Evolutionary conservation across 2,113 vertebrate genomes (phyloP), one percentile per base, ranked within the genome.

Genomic region (Callocephalon fimbriatum): DNA sequence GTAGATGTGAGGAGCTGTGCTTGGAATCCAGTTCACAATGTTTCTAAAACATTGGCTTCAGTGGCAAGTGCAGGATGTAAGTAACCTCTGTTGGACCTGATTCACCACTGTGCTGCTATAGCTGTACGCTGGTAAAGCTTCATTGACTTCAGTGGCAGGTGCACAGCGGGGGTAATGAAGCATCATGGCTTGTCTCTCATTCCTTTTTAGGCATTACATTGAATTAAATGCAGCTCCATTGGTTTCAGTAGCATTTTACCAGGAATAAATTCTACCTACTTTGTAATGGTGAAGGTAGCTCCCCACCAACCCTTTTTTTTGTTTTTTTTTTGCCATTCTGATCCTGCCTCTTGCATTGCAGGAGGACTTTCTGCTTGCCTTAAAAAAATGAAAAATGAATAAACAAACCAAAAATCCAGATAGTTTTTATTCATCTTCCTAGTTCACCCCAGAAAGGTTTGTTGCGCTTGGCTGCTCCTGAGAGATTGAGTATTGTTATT

Each of bases 291-390:
- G 86, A 90, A 78, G 51, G 73, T 84, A 76, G 45, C n/a, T 83
- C 44, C 15, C 31, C 32, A 58, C 29, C 3, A 1, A 16, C 10
- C 40, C 42, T 77, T 66, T 66, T 58, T 42, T 58, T 61, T 67
- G 66, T 48, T 47, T 59, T 51, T 73, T 56, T 58, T 58, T 58
- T 1, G 10, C 31, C 40, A 50, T 97, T 95, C 80, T 78, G 44
- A 68, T 95, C 44, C 66, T 75, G 66, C 73, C 54, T 87, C 40
- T 89, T 96, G 80, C 86, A 85, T 94, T 95, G 84, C 77, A 82
- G 80, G 83, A 84, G 79, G 86, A 92, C 42, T 95, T 78, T 87
- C 27, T 88, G 70, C 89, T 95, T 97, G 90, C 95, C 94, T 97
- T 97, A 95, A 95, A 77, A 58, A 78, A 71, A 53, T 35, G 38